These are phyloP conservation scores for Turdus rufiventris DNA, from an alignment of 2,113 vertebrate species.

Conservation along the genomic window DNA sequence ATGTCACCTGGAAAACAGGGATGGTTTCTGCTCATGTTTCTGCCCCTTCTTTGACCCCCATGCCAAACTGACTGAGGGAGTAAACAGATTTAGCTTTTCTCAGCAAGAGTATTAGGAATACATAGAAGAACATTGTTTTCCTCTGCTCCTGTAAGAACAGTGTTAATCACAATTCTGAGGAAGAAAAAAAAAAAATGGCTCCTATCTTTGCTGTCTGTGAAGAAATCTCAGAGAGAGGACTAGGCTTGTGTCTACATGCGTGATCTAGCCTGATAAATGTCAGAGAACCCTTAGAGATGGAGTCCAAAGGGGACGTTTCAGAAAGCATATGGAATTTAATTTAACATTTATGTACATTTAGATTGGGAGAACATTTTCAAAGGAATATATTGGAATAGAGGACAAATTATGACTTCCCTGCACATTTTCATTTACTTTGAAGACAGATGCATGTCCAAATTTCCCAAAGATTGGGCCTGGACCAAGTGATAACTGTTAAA, in stretches of 20 bases:
- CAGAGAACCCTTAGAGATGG: neutral
- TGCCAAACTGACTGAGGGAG: neutral
- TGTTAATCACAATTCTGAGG: neutral
- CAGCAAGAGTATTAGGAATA: neutral
- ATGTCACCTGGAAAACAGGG: neutral
- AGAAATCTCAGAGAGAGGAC: neutral
- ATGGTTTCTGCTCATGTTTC: neutral
- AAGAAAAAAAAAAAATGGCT: neutral
- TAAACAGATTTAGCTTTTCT: neutral
- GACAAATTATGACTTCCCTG: neutral
- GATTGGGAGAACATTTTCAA: neutral
- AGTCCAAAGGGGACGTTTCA: neutral
- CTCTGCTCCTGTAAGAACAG: neutral
- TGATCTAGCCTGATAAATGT: neutral
- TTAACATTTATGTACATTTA: neutral
- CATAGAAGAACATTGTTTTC: neutral
- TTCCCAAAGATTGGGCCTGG: neutral
- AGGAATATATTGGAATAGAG: neutral
- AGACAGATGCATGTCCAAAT: neutral
- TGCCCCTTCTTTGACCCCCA: neutral
- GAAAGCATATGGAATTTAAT: neutral
- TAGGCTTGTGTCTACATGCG: fast-evolving
- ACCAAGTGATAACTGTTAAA: neutral
- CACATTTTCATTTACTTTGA: neutral
- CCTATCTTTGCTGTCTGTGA: neutral